Conservation (phyloP, 2,888 invertebrate species). For the Galerucella pusilla region DNA sequence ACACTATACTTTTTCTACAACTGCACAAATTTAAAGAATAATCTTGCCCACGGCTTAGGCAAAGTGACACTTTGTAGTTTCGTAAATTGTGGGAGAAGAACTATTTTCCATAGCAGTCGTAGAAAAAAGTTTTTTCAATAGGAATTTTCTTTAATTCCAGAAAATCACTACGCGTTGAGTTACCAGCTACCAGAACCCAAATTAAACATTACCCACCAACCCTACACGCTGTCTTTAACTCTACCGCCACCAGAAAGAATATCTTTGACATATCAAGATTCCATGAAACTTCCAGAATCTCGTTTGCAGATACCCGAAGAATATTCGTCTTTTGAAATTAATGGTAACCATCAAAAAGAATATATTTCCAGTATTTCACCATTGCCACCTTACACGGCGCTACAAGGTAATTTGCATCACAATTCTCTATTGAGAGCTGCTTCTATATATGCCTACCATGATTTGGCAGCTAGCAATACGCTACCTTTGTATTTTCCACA, state of each 20-base stretch:
- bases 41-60: too few species aligned
- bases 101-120: too few species aligned
- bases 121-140: too few species aligned
- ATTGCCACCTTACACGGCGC: constrained; percentile 58
- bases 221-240: constrained; percentile 38
- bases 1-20: too few species aligned
- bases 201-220: constrained; percentile 30
- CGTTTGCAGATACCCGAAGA: constrained; percentile 26
- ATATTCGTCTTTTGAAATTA: constrained; percentile 17
- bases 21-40: too few species aligned
- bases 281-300: constrained; percentile 27
- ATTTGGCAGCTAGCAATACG: constrained; percentile 52
- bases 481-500: constrained; percentile 57
- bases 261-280: constrained; percentile 40
- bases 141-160: constrained; percentile 24
- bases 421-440: constrained; percentile 58
- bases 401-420: constrained; percentile 58
- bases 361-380: constrained; percentile 38
- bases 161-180: constrained; percentile 36
- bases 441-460: constrained; percentile 59
- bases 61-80: too few species aligned
- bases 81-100: too few species aligned
- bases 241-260: constrained; percentile 42
- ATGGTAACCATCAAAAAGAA: constrained; percentile 28
- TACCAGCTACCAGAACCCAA: constrained; percentile 38